A percentile compares a stretch with the other conserved stretches of the same genome.
Conservation (phyloP, 2,888 invertebrate genomes). For the Slavum lentiscoides region DNA sequence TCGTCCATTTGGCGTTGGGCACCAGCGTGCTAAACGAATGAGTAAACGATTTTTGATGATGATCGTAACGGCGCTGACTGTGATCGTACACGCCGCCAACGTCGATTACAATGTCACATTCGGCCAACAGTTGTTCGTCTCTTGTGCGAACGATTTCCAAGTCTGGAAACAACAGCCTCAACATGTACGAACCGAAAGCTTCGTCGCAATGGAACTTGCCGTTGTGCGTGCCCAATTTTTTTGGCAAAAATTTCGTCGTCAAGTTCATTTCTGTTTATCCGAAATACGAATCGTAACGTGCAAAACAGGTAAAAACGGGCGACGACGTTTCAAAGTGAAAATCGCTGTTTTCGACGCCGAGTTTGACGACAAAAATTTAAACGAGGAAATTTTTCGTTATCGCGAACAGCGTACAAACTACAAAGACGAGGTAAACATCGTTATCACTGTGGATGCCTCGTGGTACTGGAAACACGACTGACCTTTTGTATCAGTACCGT, state of each 20-base stretch:
- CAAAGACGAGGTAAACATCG: too few relatives aligned
- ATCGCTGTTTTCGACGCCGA: too few relatives aligned
- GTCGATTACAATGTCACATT: constrained; percentile 93
- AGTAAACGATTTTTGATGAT: constrained; percentile 82
- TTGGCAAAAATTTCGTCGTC: constrained; percentile 22
- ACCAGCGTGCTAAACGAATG: constrained; percentile 70
- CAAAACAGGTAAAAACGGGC: too few relatives aligned
- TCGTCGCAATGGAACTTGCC: constrained; percentile 94
- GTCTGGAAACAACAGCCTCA: constrained; percentile 78
- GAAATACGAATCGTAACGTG: too few relatives aligned
- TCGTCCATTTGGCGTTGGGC: constrained; percentile 65
- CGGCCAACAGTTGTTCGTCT: constrained; percentile 66
- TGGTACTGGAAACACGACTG: too few relatives aligned
- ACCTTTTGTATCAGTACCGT: too few relatives aligned
- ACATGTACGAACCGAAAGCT: constrained; percentile 89
- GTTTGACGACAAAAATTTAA: too few relatives aligned
- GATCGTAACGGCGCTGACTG: constrained; percentile 79
- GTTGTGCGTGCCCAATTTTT: constrained; percentile 71
- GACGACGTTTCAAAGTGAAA: too few relatives aligned
- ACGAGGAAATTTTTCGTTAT: too few relatives aligned
- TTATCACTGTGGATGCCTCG: too few relatives aligned
- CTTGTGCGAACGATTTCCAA: constrained; percentile 74
- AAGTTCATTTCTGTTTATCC: constrained; percentile 1
- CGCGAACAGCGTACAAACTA: too few relatives aligned
- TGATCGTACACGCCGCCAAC: constrained; percentile 88